Evolutionary conservation across 1,140 invertebrate genomes (phyloP), one percentile per base, ranked within the genome.

Genomic region (Rhagoletis pomonella): DNA sequence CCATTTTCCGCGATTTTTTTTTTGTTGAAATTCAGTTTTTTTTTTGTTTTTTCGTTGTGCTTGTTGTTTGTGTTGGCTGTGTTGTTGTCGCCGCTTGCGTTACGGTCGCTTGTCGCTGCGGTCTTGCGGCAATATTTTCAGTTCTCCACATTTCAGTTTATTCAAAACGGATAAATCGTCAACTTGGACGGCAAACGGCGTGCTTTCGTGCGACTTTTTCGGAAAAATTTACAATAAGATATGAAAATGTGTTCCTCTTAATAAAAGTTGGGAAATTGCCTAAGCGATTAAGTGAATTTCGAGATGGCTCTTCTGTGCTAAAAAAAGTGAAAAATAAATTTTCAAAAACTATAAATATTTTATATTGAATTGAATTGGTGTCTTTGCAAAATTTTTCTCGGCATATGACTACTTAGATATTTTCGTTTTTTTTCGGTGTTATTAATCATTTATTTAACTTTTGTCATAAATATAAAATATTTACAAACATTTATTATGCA

Each of bases 131-230:
- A n/a, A 50, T 42, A 55, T 19, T 81, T 73, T 50, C 47, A 19
- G 47, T 42, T 81, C 44, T 50, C 73, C 73, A 81, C 42, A 29
- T 81, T 81, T 81, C 73, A 81, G 73, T 81, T 81, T 29, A 50
- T 55, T 29, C 47, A 47, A 42, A 81, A 81, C 73, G 73, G 47
- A 81, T 81, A 81, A 81, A 81, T 81, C 73, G 73, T 81, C 73
- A 81, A 81, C 73, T 42, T 55, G 73, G 17, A 12, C 73, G 47
- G 44, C 3, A 39, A 47, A 47, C 12, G 44, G 73, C 47, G 73
- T n/a, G 73, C 44, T 4, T 55, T 44, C 47, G 73, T 55, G 47
- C 47, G n/a, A 81, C 7, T 19, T 81, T 47, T 77, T 6, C 44
- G 44, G 44, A 7, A 81, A 81, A 81, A 19, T 55, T 55, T 55